Evolutionary conservation across 1,140 invertebrate species (phyloP).

Genomic region (Megathymus violae): DNA sequence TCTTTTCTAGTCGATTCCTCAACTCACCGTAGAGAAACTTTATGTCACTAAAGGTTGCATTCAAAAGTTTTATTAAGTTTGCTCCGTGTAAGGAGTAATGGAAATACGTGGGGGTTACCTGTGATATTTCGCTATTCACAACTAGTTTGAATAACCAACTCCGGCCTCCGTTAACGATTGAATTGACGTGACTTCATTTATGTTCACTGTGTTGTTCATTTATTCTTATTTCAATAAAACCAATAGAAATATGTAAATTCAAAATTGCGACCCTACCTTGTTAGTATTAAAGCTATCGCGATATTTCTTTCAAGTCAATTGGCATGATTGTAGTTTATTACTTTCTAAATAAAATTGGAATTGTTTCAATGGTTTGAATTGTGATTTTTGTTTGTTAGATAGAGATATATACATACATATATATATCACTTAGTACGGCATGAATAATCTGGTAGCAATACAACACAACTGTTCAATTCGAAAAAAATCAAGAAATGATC

Average conservation of each 20-base stretch:
- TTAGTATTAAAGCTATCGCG: too few species aligned
- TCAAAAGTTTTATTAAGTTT: conserved; percentile 67
- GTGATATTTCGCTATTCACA: conserved; percentile 53
- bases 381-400: too few species aligned
- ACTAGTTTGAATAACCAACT: conserved; percentile 52
- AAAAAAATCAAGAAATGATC: too few species aligned
- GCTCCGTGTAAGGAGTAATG: conserved; percentile 35
- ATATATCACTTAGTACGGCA: too few species aligned
- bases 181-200: conserved; percentile 29
- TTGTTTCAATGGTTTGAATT: too few species aligned
- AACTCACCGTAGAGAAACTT: conserved; percentile 40
- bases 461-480: too few species aligned
- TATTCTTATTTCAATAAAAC: conserved; percentile 11
- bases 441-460: too few species aligned
- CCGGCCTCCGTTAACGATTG: conserved; percentile 25
- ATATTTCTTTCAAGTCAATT: too few species aligned
- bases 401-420: too few species aligned
- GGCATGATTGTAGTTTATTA: too few species aligned
- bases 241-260: conserved; percentile 12
- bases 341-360: too few species aligned
- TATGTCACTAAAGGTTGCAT: conserved; percentile 51
- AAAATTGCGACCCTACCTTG: too few species aligned
- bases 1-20: conserved; percentile 9
- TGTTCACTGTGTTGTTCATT: conserved; percentile 11
- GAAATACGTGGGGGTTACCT: conserved; percentile 42